Percentiles rank a stretch among this genome's conserved stretches.
Conservation (phyloP, 1,140 invertebrate species). For the Sitophilus oryzae region DNA sequence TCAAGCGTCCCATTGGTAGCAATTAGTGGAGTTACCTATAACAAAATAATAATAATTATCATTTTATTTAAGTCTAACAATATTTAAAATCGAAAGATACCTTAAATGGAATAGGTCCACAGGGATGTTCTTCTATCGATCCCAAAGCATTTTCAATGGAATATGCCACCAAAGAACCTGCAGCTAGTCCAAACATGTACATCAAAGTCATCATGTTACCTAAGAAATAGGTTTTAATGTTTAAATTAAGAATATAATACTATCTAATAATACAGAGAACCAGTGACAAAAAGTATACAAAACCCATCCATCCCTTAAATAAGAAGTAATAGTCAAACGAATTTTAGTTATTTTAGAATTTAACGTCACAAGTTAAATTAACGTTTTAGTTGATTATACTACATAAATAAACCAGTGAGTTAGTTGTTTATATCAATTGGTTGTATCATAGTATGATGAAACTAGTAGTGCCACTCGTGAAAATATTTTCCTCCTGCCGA, state of each 20-base stretch:
- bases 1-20: background rate
- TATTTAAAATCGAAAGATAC: background rate
- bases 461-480: too few relatives aligned
- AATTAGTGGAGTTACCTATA: background rate
- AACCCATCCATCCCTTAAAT: too few relatives aligned
- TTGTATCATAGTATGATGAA: too few relatives aligned
- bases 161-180: constrained; percentile 77
- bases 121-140: constrained; percentile 27
- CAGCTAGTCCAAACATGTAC: constrained; percentile 78
- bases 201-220: constrained; percentile 91
- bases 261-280: too few relatives aligned
- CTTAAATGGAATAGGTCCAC: constrained; percentile 6
- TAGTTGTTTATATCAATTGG: too few relatives aligned
- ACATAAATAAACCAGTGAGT: too few relatives aligned
- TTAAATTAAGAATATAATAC: constrained; percentile 1
- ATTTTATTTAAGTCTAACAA: background rate
- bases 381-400: too few relatives aligned
- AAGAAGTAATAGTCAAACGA: too few relatives aligned
- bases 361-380: too few relatives aligned
- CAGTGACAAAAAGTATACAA: too few relatives aligned
- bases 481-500: too few relatives aligned
- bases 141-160: constrained; percentile 64
- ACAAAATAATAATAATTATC: background rate
- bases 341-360: too few relatives aligned
- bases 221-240: constrained; percentile 35